Base-by-base conservation (phyloP, 2,888 invertebrate species). In the Drosophila histrio region DNA sequence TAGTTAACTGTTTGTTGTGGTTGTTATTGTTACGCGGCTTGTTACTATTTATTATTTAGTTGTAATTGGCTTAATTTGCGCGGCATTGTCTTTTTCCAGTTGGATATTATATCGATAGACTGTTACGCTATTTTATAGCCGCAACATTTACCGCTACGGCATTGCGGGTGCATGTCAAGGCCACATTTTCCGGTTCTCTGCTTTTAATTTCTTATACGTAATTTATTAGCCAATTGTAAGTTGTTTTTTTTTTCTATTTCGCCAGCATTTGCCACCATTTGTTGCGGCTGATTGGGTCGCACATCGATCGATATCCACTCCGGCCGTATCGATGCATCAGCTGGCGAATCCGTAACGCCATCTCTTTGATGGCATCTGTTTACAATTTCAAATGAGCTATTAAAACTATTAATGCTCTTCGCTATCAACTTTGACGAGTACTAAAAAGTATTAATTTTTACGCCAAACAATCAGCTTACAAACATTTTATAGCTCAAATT, bases 21-120 rank as follows among this genome's bases (percentile, higher is more conserved):
- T 13, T 39, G 46, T 52, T 46, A 22, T 34, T 43, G 19, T 58
- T 28, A 38, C 46, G 17, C 41, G 52, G 52, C 39, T 46, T 58
- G 49, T 67, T 60, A 52, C 44, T 46, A 69, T 85, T 78, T 69
- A 85, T 83, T 85, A 82, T 87, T 87, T 68, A 82, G 44, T 50
- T 60, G 69, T 85, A 83, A 83, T 83, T 87, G 88, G 74, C 60
- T 73, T 82, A 85, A 83, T 85, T 85, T 72, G 69, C 62, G 49
- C 54, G 64, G 59, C 64, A 66, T 72, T 79, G 83, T 82, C 76
- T 71, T 74, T 57, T 52, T 44, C 19, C 26, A 11, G 22, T 34
- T 43, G 11, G 34, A 41, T 43, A 63, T 53, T 80, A 58, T 58
- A 67, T 70, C 65, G 65, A 66, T 78, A 59, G 36, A 19, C 22